Evolutionary conservation across 1,140 invertebrate species (phyloP).

Genomic region (Fopius arisanus): DNA sequence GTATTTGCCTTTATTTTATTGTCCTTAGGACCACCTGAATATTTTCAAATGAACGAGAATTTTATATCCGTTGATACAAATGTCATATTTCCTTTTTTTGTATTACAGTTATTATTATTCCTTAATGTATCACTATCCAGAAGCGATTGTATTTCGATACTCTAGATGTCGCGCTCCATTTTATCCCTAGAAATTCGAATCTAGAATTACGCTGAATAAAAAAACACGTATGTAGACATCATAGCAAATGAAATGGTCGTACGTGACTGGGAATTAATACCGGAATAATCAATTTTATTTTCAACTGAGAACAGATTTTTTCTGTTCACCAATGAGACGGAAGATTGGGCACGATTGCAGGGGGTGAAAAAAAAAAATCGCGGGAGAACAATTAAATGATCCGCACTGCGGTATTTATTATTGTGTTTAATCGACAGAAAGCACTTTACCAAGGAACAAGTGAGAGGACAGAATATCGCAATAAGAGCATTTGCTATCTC

Average conservation of each 20-base stretch:
- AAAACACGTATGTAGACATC: not conserved
- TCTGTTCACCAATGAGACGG: too few relatives aligned
- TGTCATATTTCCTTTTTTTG: too few relatives aligned
- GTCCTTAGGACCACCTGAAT: too few relatives aligned
- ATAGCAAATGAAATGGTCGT: not conserved
- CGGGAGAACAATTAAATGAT: not conserved
- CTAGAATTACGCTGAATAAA: not conserved
- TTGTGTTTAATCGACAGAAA: conserved; percentile 4
- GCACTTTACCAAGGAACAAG: not conserved
- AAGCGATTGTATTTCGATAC: not conserved
- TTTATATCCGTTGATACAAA: too few relatives aligned
- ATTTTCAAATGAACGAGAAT: too few relatives aligned
- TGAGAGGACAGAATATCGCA: conserved; percentile 30
- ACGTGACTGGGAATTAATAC: conserved; percentile 19
- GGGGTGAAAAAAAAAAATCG: not conserved
- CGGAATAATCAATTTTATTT: not conserved
- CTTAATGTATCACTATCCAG: too few relatives aligned
- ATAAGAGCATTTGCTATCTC: not conserved
- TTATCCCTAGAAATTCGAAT: not conserved
- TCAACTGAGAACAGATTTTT: not conserved
- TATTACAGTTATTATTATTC: too few relatives aligned
- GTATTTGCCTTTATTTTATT: too few relatives aligned
- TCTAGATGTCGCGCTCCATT: not conserved
- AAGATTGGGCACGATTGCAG: not conserved
- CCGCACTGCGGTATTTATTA: not conserved